Base-by-base conservation (phyloP, 37 sponge, comb jelly and placozoan species). In the Cladorhizidae sp. region DNA sequence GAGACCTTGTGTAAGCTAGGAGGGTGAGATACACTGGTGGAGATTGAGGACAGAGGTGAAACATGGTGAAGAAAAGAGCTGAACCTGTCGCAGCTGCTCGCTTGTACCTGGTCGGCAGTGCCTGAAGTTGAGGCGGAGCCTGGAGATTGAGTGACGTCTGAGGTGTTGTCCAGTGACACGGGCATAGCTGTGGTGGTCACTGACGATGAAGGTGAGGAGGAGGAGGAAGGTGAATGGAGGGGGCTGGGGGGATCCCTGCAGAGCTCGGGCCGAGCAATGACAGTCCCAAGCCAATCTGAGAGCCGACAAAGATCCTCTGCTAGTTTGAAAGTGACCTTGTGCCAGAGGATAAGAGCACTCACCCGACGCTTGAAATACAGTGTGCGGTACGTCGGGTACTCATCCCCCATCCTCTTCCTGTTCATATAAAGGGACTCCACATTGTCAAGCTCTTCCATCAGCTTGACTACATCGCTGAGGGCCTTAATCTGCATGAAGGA, bases 271-370 rank as follows among this genome's bases (percentile, higher is more conserved):
- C 7, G 23, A 31, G 39, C 37, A 17, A 91, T 72, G 7, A 1
- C 29, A 26, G 40, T 50, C 18, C 82, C 88, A 38, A 87, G 68
- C 88, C 85, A 84, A 1, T 36, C 51, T 3, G 92, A 84, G 39
- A 92, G 72, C 0, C 38, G 8, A 21, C 64, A 49, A 22, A 92
- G 77, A 12, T 50, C 51, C 14, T 80, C 29, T 0, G 88, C 77
- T 0, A 92, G 65, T 3, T 78, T 74, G 0, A 52, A 20, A 0
- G 88, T 87, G 36, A 92, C 78, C 73, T 87, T 87, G 18, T 20
- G 29, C 92, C 92, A 92, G 59, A 92, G 81, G 8, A 64, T 58
- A 40, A 92, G 73, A 39, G 88, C 88, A 15, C 69, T 72, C 21
- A 70, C 67, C 28, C 79, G 73, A 1, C 88, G 71, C 45, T 41